Conservation (phyloP, 2,888 invertebrate species). For the Rotaria sp. region DNA sequence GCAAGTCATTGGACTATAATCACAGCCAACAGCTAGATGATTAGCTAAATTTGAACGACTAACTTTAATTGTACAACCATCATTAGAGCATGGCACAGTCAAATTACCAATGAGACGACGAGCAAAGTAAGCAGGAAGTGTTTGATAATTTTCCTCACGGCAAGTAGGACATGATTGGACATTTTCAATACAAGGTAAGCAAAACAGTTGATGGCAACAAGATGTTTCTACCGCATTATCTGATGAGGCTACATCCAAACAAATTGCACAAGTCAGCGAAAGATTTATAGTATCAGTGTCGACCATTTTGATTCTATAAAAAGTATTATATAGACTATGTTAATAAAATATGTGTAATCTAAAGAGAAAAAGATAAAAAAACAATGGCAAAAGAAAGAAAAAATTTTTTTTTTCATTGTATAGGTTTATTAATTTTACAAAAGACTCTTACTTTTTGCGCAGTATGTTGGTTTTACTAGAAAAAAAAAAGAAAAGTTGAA, state of each 20-base stretch:
- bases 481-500: too few relatives aligned
- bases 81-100: neutral
- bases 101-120: neutral
- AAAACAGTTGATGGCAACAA: conserved; percentile 3
- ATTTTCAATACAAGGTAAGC: neutral
- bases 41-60: neutral
- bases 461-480: too few relatives aligned
- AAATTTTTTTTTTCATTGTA: too few relatives aligned
- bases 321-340: too few relatives aligned
- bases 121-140: neutral
- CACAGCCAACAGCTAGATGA: neutral
- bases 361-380: too few relatives aligned
- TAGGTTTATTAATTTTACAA: too few relatives aligned
- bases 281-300: neutral
- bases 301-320: neutral
- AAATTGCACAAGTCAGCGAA: neutral
- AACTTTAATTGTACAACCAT: neutral
- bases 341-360: too few relatives aligned
- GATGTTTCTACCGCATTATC: neutral
- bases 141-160: neutral
- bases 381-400: too few relatives aligned
- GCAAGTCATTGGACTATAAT: neutral
- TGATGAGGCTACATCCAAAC: neutral
- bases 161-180: neutral
- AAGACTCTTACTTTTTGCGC: too few relatives aligned